Evolutionary conservation across 2,888 invertebrate species (phyloP), one percentile per base, ranked within the genome.

Genomic region (Scaptomyza polygonia): DNA sequence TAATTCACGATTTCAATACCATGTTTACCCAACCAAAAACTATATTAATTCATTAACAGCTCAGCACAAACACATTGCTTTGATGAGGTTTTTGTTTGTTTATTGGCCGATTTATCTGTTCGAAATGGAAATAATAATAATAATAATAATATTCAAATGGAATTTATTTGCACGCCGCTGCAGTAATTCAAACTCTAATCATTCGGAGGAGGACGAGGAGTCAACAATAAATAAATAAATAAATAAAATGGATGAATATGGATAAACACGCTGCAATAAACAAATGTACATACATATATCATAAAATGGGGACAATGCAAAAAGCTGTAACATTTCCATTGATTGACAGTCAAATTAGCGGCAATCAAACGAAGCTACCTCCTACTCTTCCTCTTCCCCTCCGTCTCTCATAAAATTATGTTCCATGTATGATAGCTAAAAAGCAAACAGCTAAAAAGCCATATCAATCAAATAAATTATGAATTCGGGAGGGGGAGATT

Each of bases 271-370:
- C 54, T n/a, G 9, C 59, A 64, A 70, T 67, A 78, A 72, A 68
- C 72, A 75, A 75, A 75, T 67, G 59, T 44, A 57, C 21, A 21
- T n/a, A n/a, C n/a, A n/a, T n/a, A 25, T 25, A 25, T 48, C 58
- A 61, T 45, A 32, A 62, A 74, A 55, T 9, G 67, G 58, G 71
- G 45, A 75, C 77, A 69, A 61, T 36, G 42, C 8, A 34, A 57
- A 56, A 47, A 63, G 32, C 56, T 29, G 12, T 30, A 62, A 66
- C 66, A 66, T 63, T 53, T 49, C 58, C 58, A 76, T 76, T 83
- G 82, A 83, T 86, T 83, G 82, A 83, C 82, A 83, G 82, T 80
- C 78, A 86, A 83, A 83, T 83, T 83, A 83, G 86, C 84, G 80
- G 83, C 83, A 86, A 86, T 86, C 76, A 83, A 83, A 77, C 18